phyloP scores from a whole-genome alignment of 2,888 invertebrate genomes.

The Diachrysia chrysitis region DNA sequence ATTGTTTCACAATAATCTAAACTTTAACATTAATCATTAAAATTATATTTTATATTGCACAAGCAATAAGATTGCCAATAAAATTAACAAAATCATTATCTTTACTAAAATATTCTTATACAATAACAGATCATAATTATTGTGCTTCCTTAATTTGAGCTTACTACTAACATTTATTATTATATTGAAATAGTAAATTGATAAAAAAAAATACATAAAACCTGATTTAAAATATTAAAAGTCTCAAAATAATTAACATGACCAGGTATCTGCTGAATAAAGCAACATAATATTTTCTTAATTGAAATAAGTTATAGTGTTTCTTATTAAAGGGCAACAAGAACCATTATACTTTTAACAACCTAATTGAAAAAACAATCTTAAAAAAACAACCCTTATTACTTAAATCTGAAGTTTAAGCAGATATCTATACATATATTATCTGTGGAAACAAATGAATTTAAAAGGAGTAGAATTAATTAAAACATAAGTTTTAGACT shows the following conservation, averaged over 20 bases:
- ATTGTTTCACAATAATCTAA: too few species aligned
- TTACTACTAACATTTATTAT: constrained; percentile 8
- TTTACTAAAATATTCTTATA: constrained; percentile 6
- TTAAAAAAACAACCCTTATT: too few species aligned
- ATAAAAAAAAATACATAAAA: neutral
- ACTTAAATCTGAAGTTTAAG: too few species aligned
- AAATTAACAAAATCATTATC: neutral
- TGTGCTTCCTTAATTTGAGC: constrained; percentile 36
- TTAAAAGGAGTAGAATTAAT: too few species aligned
- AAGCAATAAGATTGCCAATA: neutral
- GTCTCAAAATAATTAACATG: neutral
- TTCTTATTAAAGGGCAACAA: neutral
- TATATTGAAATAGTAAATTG: neutral
- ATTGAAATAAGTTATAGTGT: neutral
- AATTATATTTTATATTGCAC: neutral
- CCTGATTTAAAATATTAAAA: neutral
- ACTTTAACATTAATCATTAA: neutral
- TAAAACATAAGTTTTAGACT: too few species aligned
- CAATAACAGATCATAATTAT: constrained; percentile 33
- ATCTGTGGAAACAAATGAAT: too few species aligned
- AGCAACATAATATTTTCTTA: neutral
- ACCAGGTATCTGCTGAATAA: neutral
- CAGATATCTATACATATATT: too few species aligned
- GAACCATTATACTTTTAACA: neutral
- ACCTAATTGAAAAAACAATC: neutral